Evolutionary conservation across 2,888 invertebrate genomes (phyloP), one percentile per base, ranked within the genome.

Genomic region (Empis livida): DNA sequence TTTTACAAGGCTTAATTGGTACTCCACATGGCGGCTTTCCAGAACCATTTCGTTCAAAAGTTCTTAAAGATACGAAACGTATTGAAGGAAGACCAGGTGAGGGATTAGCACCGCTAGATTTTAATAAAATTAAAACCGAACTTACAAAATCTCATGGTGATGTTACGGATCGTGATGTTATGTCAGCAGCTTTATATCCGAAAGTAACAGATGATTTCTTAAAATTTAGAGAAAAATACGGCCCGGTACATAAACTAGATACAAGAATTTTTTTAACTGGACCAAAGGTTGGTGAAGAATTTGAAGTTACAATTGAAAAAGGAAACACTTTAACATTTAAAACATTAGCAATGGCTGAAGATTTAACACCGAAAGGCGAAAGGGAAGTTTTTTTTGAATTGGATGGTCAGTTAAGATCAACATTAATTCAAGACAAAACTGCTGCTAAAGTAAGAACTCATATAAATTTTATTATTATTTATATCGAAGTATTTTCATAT

Each of bases 351-450:
- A 79, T 91, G 60, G 86, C 93, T 4, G 90, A 91, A 54, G 87
- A 89, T 65, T 76, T 91, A 57, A 89, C 86, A 1, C 76, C 79
- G 16, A 82, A 80, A 35, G 95, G 94, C 1, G 86, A 91, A 61
- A 71, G 91, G 5, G 95, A 96, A 67, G 92, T 95, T 30, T 96
- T 95, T 80, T 96, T 96, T 67, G 95, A 96, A 64, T 76, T 96
- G 61, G 96, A 96, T 70, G 96, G 95, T 27, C 94, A 95, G 55
- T 74, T 94, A 53, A 71, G 95, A 55, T 89, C 93, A 10, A 91
- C 95, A 10, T 82, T 89, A 60, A 88, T 95, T 49, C 76, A 78
- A 55, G 95, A 96, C 63, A 86, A 86, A 59, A 84, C 85, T 59
- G 90, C 89, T 8, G 78, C 82, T 54, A 88, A 90, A 77, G 87